Conservation (phyloP, 2,888 invertebrate genomes). For the Tetropium fuscum region DNA sequence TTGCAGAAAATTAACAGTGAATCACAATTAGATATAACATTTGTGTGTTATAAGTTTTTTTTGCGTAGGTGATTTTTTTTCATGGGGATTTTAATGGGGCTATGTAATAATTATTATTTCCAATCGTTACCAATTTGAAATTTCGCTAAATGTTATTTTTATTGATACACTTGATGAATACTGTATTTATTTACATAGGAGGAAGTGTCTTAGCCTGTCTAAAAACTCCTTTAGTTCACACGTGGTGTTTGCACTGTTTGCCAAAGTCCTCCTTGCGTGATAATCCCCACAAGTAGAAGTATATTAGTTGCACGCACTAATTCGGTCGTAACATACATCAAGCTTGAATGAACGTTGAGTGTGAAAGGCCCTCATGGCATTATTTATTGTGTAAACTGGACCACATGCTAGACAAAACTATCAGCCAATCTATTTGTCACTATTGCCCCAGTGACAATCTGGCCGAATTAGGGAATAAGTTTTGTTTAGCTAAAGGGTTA, state of each 20-base stretch:
- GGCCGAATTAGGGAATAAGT: constrained; percentile 15
- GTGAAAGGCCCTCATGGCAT: constrained; percentile 37
- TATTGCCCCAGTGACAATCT: constrained; percentile 41
- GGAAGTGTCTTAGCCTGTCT: too few relatives aligned
- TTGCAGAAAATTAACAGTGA: too few relatives aligned
- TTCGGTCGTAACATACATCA: constrained; percentile 38
- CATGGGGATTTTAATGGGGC: too few relatives aligned
- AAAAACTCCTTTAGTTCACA: constrained; percentile 14
- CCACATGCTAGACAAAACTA: constrained; percentile 44
- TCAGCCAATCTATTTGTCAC: constrained; percentile 47
- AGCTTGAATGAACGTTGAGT: constrained; percentile 32
- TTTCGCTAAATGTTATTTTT: too few relatives aligned
- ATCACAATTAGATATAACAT: too few relatives aligned
- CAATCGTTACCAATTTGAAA: too few relatives aligned
- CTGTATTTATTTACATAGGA: too few relatives aligned
- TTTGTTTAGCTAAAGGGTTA: too few relatives aligned
- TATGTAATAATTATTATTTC: too few relatives aligned
- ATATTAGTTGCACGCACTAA: constrained; percentile 40
- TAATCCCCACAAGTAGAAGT: constrained; percentile 15
- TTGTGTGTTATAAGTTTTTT: too few relatives aligned
- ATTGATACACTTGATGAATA: too few relatives aligned
- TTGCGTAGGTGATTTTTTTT: too few relatives aligned
- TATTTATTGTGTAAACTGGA: constrained; percentile 51
- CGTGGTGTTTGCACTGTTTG: background rate
- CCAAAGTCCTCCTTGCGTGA: constrained; percentile 18